Evolutionary conservation across 1,140 invertebrate genomes (phyloP).

Genomic region (Watersipora subatra): DNA sequence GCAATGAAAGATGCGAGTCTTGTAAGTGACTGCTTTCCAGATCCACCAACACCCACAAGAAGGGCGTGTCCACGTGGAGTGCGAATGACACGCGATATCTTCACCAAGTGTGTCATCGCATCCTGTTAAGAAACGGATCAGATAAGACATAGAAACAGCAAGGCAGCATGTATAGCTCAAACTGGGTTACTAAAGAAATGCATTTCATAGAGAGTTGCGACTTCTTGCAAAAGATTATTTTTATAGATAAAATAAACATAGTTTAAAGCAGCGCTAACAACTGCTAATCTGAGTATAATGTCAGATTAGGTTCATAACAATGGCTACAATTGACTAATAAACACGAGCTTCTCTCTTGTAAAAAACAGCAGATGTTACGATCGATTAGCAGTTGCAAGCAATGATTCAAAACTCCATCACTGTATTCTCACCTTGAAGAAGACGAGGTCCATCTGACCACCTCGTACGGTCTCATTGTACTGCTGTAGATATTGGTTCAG

Average conservation of each 20-base stretch:
- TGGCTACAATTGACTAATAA: neutral
- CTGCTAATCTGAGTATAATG: neutral
- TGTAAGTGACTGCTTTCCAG: conserved; percentile 88
- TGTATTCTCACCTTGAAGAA: conserved; percentile 68
- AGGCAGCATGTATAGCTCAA: neutral
- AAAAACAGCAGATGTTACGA: neutral
- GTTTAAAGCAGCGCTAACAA: neutral
- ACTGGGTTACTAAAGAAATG: neutral
- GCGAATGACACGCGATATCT: conserved; percentile 85
- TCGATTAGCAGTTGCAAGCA: too few species aligned
- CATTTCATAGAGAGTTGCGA: neutral
- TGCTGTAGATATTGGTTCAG: conserved; percentile 78
- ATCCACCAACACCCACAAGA: conserved; percentile 87
- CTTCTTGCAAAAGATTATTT: neutral
- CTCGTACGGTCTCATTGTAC: conserved; percentile 90
- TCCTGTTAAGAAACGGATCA: conserved; percentile 43
- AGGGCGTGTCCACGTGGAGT: conserved; percentile 88
- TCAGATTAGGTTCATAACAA: neutral
- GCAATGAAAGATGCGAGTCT: conserved; percentile 91
- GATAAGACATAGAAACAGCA: neutral
- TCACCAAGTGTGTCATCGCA: conserved; percentile 89
- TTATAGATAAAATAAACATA: neutral
- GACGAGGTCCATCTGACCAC: conserved; percentile 90
- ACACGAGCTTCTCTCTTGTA: neutral
- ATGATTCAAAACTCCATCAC: too few species aligned